Conservation (phyloP, 2,888 invertebrate species). For the Aethes cnicana region DNA sequence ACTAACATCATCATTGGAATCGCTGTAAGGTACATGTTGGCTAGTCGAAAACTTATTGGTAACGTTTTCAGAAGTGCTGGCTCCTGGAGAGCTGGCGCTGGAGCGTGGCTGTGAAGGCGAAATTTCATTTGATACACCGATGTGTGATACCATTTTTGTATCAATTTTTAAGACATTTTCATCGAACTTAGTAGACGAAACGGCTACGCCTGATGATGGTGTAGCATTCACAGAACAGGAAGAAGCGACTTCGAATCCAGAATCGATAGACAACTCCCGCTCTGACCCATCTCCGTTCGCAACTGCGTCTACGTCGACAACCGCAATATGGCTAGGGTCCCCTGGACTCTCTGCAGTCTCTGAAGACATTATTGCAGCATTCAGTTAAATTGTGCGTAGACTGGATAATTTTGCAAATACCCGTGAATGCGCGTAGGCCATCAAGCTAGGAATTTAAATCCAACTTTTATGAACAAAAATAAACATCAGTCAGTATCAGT, state of each 20-base stretch:
- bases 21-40: background rate
- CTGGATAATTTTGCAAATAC: conserved; percentile 37
- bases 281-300: conserved; percentile 54
- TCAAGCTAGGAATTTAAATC: conserved; percentile 45
- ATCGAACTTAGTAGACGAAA: conserved; percentile 43
- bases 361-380: conserved; percentile 53
- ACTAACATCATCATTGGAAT: background rate
- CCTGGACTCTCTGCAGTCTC: conserved; percentile 42
- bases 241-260: conserved; percentile 54
- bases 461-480: conserved; percentile 54
- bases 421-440: conserved; percentile 43
- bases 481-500: conserved; percentile 60
- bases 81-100: conserved; percentile 43
- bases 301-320: conserved; percentile 57
- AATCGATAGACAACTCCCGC: conserved; percentile 52
- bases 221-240: conserved; percentile 45
- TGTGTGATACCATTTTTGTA: conserved; percentile 31
- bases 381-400: conserved; percentile 40
- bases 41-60: conserved; percentile 36
- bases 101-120: conserved; percentile 42
- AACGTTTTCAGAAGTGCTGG: conserved; percentile 36
- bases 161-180: conserved; percentile 24
- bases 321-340: conserved; percentile 49
- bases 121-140: conserved; percentile 38
- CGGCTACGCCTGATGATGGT: conserved; percentile 46